Conservation (phyloP, 2,888 invertebrate species). For the Hemicrepidius hirtus region DNA sequence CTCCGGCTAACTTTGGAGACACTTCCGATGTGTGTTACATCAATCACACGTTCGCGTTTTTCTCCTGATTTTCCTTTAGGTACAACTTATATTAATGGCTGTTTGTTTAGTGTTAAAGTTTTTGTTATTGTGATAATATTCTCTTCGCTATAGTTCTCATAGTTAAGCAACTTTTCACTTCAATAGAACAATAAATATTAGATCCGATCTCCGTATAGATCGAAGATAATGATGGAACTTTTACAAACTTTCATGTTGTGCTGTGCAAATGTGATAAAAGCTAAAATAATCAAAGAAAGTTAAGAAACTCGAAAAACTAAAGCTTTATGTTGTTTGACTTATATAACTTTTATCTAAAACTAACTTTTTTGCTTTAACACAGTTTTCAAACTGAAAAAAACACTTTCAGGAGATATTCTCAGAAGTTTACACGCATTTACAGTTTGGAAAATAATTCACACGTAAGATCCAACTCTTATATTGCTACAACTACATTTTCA, state of each 20-base stretch:
- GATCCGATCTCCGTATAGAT: neutral
- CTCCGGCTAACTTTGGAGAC: neutral
- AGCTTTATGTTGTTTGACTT: constrained; percentile 11
- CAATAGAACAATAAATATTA: constrained; percentile 23
- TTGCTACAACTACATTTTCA: no score
- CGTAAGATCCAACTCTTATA: no score
- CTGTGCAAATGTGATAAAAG: constrained; percentile 24
- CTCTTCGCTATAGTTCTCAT: neutral
- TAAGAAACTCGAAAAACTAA: neutral
- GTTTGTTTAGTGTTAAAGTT: constrained; percentile 19
- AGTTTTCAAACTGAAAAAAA: neutral
- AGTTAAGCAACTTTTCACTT: constrained; percentile 4
- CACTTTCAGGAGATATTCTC: no score
- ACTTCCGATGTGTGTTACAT: constrained; percentile 21
- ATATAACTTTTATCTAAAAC: constrained; percentile 6
- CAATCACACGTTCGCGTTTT: constrained; percentile 23
- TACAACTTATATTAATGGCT: constrained; percentile 22
- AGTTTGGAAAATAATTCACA: no score
- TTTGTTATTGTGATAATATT: constrained; percentile 6
- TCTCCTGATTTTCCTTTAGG: constrained; percentile 15
- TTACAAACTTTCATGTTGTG: constrained; percentile 2
- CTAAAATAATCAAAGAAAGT: constrained; percentile 18
- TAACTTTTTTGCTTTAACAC: constrained; percentile 9
- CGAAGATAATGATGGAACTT: constrained; percentile 21
- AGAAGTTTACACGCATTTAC: no score